Evolutionary conservation across 2,113 vertebrate genomes (phyloP), one percentile per base, ranked within the genome.

Genomic region (Scytalopus superciliaris): DNA sequence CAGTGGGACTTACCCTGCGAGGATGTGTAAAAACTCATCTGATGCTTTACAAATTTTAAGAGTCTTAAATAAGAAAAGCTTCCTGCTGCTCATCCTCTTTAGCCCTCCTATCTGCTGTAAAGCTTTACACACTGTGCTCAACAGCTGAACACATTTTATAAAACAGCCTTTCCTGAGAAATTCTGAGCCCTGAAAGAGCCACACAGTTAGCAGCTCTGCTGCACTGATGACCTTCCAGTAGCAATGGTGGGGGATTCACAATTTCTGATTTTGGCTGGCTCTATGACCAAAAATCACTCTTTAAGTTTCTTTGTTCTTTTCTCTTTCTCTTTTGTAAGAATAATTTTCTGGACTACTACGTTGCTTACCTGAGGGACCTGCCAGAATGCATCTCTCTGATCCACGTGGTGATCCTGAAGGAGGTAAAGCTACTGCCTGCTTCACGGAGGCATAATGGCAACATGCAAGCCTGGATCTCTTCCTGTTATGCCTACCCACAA

Each of bases 271-370:
- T 45, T 77, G 25, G 3, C n/a, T 92, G 55, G 28, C 30, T 90
- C 64, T 52, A 14, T 70, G 55, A 86, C n/a, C 75, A 93, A 80
- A 88, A 63, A 39, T 19, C 10, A 68, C 62, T 67, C 31, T 57
- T 57, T 53, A 89, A 75, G 11, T 89, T 77, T 79, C 17, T 39
- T 59, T 72, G 15, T 72, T 80, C 50, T 92, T 76, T 64, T 93
- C 31, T 56, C 68, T 91, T 93, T 56, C 77, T 76, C 79, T 84
- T 93, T 97, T 89, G 87, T 66, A 97, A 99, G 99, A 99, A 99
- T 85, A 99, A 99, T 82, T 99, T 99, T 97, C 97, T 99, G 97
- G 99, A 99, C 94, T 99, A 99, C 90, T 99, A 99, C 3, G 98
- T 99, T 90, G 99, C 99, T 50, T 99, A 99, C 95, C 97, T 99